Base-by-base conservation (phyloP, 2,797 vertebrate genomes). In the Crenichthys baileyi region DNA sequence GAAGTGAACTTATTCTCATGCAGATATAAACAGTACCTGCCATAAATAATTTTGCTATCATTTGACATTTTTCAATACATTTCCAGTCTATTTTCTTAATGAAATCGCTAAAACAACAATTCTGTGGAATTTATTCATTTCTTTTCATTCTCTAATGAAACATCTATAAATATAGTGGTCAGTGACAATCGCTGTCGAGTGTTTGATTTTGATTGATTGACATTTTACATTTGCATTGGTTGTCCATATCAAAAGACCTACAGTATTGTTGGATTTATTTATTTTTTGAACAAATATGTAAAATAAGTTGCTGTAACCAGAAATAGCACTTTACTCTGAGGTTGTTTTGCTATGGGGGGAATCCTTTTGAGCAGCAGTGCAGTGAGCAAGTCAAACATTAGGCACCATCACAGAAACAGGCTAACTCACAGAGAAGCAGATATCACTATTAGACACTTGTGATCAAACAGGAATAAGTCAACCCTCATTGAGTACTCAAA, bases 1-100 rank as follows among this genome's bases (percentile, higher is more conserved):
- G 13, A 0, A 18, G 61, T 67, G 68, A 72, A 46, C 81, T 44
- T 51, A 83, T 74, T 51, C 58, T 55, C 71, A 73, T 44, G 68
- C 71, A 56, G 55, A 50, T 61, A 67, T 53, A 81, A 39, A 81
- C 70, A 87, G 83, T 88, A 31, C 5, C 86, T 88, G 90, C 85
- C 81, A 89, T 94, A 92, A 93, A 95, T 95, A 92, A 91, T 94
- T 94, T 93, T 94, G 93, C 94, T 95, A 94, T 94, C 87, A 92
- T 94, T 95, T 94, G 91, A 87, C 90, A 88, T 92, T 91, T 95
- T 91, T 95, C 93, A 95, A 94, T 90, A 90, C 85, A 83, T 88
- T 88, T 93, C 85, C 85, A 77, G 87, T 91, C 86, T 44, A 68
- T 91, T 83, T 89, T 80, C 85, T 56, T 48, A 88, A 91, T 61